These are phyloP conservation scores for Pachymerium ferrugineum DNA, from an alignment of 2,888 invertebrate genomes.

Conservation along the genomic window DNA sequence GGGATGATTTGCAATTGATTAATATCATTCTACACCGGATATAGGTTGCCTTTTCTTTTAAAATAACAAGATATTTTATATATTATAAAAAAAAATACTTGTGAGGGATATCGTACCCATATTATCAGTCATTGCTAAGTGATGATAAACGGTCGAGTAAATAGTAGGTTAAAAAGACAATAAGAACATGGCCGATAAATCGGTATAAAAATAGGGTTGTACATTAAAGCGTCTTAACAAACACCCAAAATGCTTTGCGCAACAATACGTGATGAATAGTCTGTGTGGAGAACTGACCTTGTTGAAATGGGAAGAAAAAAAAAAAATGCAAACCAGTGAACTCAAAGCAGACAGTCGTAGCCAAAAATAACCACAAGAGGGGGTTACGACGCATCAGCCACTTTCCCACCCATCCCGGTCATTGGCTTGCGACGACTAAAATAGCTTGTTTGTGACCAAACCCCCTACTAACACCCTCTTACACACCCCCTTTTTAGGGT, in stretches of 20 bases:
- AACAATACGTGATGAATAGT: neutral
- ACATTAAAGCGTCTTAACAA: no score
- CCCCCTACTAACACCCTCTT: neutral
- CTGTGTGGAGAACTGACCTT: neutral
- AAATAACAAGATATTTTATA: no score
- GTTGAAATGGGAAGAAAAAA: neutral
- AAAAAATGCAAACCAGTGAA: neutral
- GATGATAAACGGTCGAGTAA: no score
- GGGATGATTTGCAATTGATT: neutral
- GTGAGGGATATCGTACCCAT: no score
- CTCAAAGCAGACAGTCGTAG: neutral
- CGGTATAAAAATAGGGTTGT: no score
- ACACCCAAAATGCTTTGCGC: neutral
- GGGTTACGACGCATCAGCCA: slow-evolving; percentile 13
- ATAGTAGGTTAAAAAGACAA: no score
- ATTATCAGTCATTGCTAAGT: no score
- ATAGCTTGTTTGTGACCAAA: slow-evolving; percentile 4
- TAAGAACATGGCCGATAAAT: no score
- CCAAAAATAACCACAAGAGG: neutral
- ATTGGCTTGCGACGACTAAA: neutral
- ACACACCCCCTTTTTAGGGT: no score
- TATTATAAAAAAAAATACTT: no score
- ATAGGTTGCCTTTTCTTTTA: no score
- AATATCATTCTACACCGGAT: no score
- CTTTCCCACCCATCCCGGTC: neutral